Conservation (phyloP, 2,113 vertebrate genomes). For the Eulemur rufifrons region DNA sequence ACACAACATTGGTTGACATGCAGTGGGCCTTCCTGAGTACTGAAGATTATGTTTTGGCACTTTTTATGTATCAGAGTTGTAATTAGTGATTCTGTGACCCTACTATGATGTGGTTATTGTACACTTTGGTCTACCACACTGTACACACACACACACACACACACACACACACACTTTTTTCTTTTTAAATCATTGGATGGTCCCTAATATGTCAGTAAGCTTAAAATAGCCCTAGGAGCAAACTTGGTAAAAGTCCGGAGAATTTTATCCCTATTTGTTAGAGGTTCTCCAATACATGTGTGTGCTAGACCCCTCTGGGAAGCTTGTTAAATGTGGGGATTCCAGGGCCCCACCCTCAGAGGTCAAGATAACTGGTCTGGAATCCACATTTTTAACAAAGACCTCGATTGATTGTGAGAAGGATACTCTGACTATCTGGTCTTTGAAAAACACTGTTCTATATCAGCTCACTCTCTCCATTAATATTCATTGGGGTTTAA, state of each 20-base stretch:
- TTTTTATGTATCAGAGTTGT: not conserved
- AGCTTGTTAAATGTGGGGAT: not conserved
- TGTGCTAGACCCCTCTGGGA: not conserved
- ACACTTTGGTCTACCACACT: not conserved
- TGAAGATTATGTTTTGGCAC: not conserved
- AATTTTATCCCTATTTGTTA: not conserved
- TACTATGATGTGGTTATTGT: not conserved
- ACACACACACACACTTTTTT: not conserved
- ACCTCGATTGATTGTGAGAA: not conserved
- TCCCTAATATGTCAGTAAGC: not conserved
- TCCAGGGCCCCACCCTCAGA: not conserved
- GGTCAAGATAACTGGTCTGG: not conserved
- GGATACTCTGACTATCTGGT: not conserved
- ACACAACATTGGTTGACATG: not conserved
- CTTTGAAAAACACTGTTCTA: not conserved
- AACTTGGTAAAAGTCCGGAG: not conserved
- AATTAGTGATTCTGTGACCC: not conserved
- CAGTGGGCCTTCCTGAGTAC: not conserved
- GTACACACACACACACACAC: not conserved
- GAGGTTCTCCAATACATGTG: not conserved
- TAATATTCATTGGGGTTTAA: slow-evolving; percentile 36
- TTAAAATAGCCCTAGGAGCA: not conserved
- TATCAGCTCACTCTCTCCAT: not conserved
- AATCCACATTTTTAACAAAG: not conserved
- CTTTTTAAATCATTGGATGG: not conserved